phyloP scores from a whole-genome alignment of 2,888 invertebrate genomes.

The Tachina lurida region DNA sequence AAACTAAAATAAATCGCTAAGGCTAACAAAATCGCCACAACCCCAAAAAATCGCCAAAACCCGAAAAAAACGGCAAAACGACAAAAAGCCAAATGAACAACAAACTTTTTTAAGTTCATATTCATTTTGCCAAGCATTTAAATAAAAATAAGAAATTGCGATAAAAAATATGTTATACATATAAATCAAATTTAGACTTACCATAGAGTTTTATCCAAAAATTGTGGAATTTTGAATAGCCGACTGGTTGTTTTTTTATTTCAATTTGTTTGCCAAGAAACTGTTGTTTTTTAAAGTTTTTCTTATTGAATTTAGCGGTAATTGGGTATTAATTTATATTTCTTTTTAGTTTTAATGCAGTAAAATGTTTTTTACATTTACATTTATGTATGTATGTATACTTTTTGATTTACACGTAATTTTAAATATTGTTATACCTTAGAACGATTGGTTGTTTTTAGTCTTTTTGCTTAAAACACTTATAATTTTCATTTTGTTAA shows the following conservation, averaged over 20 bases:
- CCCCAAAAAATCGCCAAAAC: too few relatives aligned
- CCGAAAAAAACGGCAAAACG: too few relatives aligned
- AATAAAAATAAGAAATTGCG: background rate
- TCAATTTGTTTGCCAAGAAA: constrained; percentile 13
- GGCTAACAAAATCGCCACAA: too few relatives aligned
- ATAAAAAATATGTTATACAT: background rate
- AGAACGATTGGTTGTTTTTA: constrained; percentile 58
- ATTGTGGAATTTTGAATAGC: constrained; percentile 13
- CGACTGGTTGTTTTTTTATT: constrained; percentile 25
- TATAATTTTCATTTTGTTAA: constrained; percentile 64
- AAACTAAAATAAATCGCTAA: too few relatives aligned
- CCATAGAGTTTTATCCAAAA: constrained; percentile 47
- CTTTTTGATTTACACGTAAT: constrained; percentile 71
- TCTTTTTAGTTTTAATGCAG: constrained; percentile 66
- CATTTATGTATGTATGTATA: constrained; percentile 67
- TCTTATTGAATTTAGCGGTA: constrained; percentile 36
- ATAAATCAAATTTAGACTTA: constrained; percentile 16
- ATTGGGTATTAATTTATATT: constrained; percentile 35
- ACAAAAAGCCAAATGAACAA: too few relatives aligned
- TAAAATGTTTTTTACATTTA: constrained; percentile 59
- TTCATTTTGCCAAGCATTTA: too few relatives aligned
- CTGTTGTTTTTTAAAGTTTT: constrained; percentile 1
- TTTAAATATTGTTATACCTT: constrained; percentile 60
- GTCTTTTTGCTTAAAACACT: constrained; percentile 40
- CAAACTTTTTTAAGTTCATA: too few relatives aligned